Evolutionary conservation across 2,797 vertebrate species (phyloP).

Genomic region (Urocyon cinereoargenteus): DNA sequence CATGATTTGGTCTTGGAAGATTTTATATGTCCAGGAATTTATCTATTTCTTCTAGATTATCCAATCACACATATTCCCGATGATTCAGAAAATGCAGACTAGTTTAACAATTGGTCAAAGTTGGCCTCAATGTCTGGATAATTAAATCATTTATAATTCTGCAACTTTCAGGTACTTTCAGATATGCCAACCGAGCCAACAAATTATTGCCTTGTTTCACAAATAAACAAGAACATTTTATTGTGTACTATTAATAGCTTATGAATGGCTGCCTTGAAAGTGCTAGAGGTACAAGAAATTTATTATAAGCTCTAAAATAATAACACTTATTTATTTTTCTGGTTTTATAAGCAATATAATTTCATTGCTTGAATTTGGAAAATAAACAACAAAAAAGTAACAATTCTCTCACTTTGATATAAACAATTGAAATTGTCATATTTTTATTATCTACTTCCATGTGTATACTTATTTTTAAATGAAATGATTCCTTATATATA

Average conservation of each 20-base stretch:
- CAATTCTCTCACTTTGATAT: not conserved
- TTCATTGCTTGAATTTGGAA: slow-evolving; percentile 27
- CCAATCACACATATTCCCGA: not conserved
- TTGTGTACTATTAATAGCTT: slow-evolving; percentile 8
- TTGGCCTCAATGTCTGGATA: not conserved
- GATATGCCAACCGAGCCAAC: not conserved
- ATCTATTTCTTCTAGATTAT: not conserved
- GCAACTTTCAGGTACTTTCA: not conserved
- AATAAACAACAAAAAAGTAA: slow-evolving; percentile 36
- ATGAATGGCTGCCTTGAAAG: not conserved
- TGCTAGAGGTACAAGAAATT: not conserved
- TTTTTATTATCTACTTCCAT: not conserved
- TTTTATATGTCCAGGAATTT: not conserved
- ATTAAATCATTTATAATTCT: slow-evolving; percentile 40
- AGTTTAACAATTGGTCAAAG: not conserved
- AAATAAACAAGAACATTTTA: slow-evolving; percentile 50
- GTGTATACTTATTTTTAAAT: not conserved
- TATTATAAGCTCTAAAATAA: slow-evolving; percentile 12
- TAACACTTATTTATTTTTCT: slow-evolving; percentile 46
- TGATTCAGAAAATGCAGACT: slow-evolving; percentile 29
- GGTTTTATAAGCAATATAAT: not conserved
- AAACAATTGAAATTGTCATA: slow-evolving; percentile 33
- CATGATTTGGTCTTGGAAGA: not conserved
- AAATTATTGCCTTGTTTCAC: slow-evolving; percentile 39
- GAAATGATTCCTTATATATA: not conserved